phyloP scores from a whole-genome alignment of 2,888 invertebrate species.

The Chloroclysta siterata region DNA sequence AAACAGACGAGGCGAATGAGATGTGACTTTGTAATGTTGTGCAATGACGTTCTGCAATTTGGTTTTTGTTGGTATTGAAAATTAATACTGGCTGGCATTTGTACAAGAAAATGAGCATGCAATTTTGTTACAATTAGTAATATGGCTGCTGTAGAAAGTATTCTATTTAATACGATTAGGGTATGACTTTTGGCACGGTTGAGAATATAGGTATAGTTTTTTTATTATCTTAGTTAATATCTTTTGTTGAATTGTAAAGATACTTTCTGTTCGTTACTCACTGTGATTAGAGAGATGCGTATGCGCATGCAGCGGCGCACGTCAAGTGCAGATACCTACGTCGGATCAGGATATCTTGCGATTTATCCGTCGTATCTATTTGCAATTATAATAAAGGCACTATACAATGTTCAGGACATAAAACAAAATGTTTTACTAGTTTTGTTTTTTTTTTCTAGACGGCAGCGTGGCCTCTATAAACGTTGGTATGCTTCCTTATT shows the following conservation, averaged over 20 bases:
- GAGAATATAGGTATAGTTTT: too few relatives aligned
- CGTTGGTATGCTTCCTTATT: background rate
- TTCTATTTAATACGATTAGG: background rate
- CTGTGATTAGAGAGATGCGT: constrained; percentile 47
- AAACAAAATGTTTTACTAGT: constrained; percentile 25
- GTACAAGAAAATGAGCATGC: background rate
- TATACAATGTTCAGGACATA: constrained; percentile 35
- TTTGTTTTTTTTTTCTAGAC: constrained; percentile 12
- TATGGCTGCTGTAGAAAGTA: background rate
- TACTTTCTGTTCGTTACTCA: constrained; percentile 40
- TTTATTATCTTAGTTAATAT: background rate
- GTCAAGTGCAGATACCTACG: constrained; percentile 41
- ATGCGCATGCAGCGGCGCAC: constrained; percentile 57
- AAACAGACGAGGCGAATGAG: constrained; percentile 32
- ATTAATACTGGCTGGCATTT: constrained; percentile 4
- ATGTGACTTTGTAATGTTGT: constrained; percentile 23
- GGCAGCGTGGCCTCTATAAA: background rate
- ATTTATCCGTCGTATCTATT: constrained; percentile 73
- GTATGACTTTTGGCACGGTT: too few relatives aligned
- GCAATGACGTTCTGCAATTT: constrained; percentile 14
- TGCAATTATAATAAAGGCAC: constrained; percentile 69
- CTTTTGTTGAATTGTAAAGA: background rate
- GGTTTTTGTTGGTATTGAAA: constrained; percentile 20
- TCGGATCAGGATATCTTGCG: constrained; percentile 62
- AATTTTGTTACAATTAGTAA: background rate